Percentiles rank a stretch among this genome's conserved stretches.
Evolutionary conservation across 2,888 invertebrate genomes (phyloP).

Genomic region (Cepaea hortensis): DNA sequence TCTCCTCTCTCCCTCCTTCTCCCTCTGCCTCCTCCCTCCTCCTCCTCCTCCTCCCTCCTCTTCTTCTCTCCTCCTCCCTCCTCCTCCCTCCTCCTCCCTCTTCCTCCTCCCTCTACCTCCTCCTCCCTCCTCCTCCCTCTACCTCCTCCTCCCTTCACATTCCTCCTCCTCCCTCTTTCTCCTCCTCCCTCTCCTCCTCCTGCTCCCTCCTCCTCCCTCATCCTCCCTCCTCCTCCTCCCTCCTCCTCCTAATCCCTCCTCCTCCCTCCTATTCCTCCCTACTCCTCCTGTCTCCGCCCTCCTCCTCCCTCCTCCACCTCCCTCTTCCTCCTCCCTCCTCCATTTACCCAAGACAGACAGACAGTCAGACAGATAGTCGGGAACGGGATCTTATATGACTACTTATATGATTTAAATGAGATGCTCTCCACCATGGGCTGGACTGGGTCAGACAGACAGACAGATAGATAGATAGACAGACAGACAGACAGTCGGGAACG

Average conservation of each 20-base stretch:
- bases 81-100: background rate
- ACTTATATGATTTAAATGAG: too few species aligned
- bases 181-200: background rate
- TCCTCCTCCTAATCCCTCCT: background rate
- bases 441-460: too few species aligned
- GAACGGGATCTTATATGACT: too few species aligned
- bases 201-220: too few species aligned
- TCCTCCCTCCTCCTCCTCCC: background rate
- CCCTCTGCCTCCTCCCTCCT: too few species aligned
- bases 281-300: background rate
- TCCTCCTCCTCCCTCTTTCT: background rate
- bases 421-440: too few species aligned
- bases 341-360: too few species aligned
- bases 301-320: too few species aligned
- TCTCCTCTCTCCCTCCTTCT: background rate
- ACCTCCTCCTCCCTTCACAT: background rate
- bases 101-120: background rate
- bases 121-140: background rate
- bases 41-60: background rate
- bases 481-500: too few species aligned
- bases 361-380: too few species aligned
- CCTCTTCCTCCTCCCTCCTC: too few species aligned
- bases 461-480: too few species aligned
- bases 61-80: background rate
- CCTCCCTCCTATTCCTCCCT: background rate